A percentile compares a stretch with the other conserved stretches of the same genome.
Conservation (phyloP, 2,113 vertebrate species). For the Prionailurus bengalensis region DNA sequence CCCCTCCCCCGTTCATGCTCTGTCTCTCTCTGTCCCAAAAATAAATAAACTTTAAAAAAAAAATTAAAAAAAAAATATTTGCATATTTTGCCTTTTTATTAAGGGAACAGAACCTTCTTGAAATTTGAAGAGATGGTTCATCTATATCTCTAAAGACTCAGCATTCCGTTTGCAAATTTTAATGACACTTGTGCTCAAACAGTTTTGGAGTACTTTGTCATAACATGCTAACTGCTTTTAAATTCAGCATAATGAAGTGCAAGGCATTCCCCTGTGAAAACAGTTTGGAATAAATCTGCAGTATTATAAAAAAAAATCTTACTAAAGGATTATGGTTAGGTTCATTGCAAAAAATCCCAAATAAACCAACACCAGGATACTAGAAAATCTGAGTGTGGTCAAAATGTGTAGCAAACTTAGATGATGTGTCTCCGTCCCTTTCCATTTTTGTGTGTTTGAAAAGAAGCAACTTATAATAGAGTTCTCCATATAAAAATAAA, state of each 20-base stretch:
- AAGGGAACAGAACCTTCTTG: constrained; percentile 46
- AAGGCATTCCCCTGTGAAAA: constrained; percentile 32
- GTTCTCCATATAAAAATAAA: not conserved
- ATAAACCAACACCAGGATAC: not conserved
- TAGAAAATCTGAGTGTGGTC: not conserved
- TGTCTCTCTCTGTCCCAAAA: too few species aligned
- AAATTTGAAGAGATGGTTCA: constrained; percentile 64
- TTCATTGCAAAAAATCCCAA: not conserved
- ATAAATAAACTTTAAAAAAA: too few species aligned
- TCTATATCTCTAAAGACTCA: constrained; percentile 39
- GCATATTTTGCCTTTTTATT: constrained; percentile 67
- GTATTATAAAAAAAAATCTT: not conserved
- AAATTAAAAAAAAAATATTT: constrained; percentile 17
- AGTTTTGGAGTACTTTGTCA: constrained; percentile 68
- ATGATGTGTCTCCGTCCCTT: fast-evolving
- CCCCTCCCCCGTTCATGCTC: too few species aligned
- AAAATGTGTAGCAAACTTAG: not conserved
- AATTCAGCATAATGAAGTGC: constrained; percentile 65
- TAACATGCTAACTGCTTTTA: constrained; percentile 66
- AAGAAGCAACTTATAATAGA: not conserved
- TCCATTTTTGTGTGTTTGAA: not conserved
- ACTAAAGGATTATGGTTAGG: constrained; percentile 14
- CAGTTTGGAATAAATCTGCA: constrained; percentile 56
- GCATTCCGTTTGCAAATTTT: constrained; percentile 69
- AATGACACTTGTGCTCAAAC: constrained; percentile 67